Evolutionary conservation across 2,797 vertebrate species (phyloP), one percentile per base, ranked within the genome.

Genomic region (Macropodus opercularis): DNA sequence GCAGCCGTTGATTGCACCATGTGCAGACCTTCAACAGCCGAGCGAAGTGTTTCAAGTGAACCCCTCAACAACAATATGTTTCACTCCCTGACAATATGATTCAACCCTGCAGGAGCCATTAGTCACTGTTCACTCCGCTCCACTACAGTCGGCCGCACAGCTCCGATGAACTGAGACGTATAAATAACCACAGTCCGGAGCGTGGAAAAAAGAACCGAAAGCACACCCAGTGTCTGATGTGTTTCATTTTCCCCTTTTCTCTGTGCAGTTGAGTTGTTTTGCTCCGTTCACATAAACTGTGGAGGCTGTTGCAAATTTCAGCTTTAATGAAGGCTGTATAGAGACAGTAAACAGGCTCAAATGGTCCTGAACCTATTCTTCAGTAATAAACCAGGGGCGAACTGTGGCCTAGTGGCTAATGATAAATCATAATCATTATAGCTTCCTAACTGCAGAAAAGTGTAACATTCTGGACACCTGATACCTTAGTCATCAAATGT

Each of bases 121-220:
- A 87, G 79, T 88, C 82, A 85, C 63, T 84, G 85, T 72, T 88
- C 81, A 80, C 71, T 83, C 84, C 76, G 79, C 63, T 72, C 66
- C 18, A 69, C 72, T 44, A 58, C 52, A 68, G 75, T 44, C 48
- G 27, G 79, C 61, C 46, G 60, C 8, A 40, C 54, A 19, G 74
- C 79, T 55, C 76, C 79, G 77, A 77, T 57, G 70, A 80, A 83
- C 64, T 60, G 29, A 66, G 63, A 78, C 72, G 10, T 62, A 84
- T 76, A 86, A 88, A 86, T 88, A 86, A 84, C 82, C 46, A 44
- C 52, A 54, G 72, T 70, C 54, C 69, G 56, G 42, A 59, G 52
- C 32, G 22, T 6, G 22, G 22, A 46, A 39, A 57, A 32, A 41
- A 50, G 35, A 63, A 57, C 18, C 22, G 27, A 39, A 13, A 35